Base-by-base conservation (phyloP, 2,888 invertebrate species). In the Dinocampus coccinellae region DNA sequence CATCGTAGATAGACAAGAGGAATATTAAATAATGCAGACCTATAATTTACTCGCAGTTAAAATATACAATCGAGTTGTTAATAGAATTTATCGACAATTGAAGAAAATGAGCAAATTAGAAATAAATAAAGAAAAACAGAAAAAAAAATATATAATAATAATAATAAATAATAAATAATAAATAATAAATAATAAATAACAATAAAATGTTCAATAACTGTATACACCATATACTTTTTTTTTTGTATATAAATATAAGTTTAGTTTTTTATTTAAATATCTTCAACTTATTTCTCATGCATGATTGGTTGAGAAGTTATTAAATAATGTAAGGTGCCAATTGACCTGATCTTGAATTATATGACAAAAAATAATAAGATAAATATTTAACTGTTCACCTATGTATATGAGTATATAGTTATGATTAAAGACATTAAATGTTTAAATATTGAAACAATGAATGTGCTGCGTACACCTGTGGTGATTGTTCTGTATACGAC, bases 401-500 rank as follows among this genome's bases (percentile, higher is more conserved):
- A 57, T 13, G 10, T 26, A 29, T 47, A 3, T 11, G 0, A 6
- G 26, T 24, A 1, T 6, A 57, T 1, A 24, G 10, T 26, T 29
- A 4, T 2, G 13, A 57, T n/a, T 2, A 9, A 57, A 57, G 1
- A 26, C 13, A 57, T 57, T 3, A 3, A n/a, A 57, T 22, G 26
- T 57, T 29, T 6, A 26, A 24, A 22, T 55, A 3, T 4, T n/a
- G 13, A 13, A 55, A 60, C 60, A 74, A 71, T 62, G 75, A 64
- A 75, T 75, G 63, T 74, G 73, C 70, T 58, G 64, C 22, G 63
- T 71, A 73, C 77, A 77, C 76, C 76, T 77, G 47, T 20, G 76
- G n/a, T 72, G 52, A 74, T 76, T 64, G 68, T 67, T 75, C 47
- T 47, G 7, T 16, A n/a, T 62, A 58, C 64, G 67, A 65, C 71